Evolutionary conservation across 2,797 vertebrate genomes (phyloP), one percentile per base, ranked within the genome.

Genomic region (Manis pentadactyla): DNA sequence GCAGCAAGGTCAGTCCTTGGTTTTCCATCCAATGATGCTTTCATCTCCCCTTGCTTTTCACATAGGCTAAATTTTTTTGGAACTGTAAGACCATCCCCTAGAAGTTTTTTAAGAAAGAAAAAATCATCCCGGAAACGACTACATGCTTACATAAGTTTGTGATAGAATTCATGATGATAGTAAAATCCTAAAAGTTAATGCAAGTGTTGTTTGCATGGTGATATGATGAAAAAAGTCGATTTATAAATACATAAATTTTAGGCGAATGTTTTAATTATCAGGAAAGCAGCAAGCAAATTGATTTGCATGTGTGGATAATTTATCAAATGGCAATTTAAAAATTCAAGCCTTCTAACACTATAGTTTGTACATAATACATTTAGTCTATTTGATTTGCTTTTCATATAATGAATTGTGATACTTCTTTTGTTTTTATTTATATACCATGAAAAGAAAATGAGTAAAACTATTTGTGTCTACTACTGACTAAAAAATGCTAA

Each of bases 11-110:
- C 92, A 94, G 93, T 88, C 95, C 93, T 97, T 91, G 94, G 91
- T 90, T 94, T 93, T 90, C 86, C 57, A 61, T 97, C 96, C 90
- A 92, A 2, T 64, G 97, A 95, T 77, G 69, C 39, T 75, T 97
- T 97, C 61, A 49, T 82, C 66, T 97, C 94, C 49, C 95, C 92
- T 61, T 96, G 97, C 27, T 94, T 97, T 97, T 98, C 97, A 86
- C 61, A 75, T n/a, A 96, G 93, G 63, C 81, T 96, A 53, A 90
- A 61, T 94, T 98, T 98, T 79, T 97, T 94, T 93, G 94, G 88
- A 95, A 96, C 93, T 94, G 97, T 96, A 88, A 97, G 85, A 27
- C 97, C 94, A 94, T 98, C 97, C 17, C 98, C 98, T 98, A 84
- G 53, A 96, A 97, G 6, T 42, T 42, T 39, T 39, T 39, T 39